These are phyloP conservation scores for Agriopis leucophaearia DNA, from an alignment of 2,888 invertebrate genomes.

Conservation along the genomic window DNA sequence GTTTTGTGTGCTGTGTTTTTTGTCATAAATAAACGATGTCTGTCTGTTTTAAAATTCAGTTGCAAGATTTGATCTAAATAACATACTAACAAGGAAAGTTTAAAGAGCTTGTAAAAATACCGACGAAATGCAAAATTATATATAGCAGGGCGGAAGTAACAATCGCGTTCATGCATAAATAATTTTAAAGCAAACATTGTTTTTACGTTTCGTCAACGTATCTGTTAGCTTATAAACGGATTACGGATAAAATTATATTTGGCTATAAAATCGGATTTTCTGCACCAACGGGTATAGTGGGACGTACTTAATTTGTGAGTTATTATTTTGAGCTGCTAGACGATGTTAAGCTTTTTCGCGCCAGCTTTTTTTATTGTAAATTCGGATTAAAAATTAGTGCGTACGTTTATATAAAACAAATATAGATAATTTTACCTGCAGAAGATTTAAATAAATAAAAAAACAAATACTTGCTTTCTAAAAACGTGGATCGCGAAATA, in stretches of 20 bases:
- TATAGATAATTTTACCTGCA: not conserved
- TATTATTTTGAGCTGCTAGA: slow-evolving; percentile 27
- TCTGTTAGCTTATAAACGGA: slow-evolving; percentile 26
- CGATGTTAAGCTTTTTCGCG: slow-evolving; percentile 23
- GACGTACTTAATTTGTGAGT: slow-evolving; percentile 22
- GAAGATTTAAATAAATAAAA: no score
- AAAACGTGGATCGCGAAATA: no score
- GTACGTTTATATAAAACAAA: not conserved
- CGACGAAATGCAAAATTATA: not conserved
- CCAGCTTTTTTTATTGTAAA: not conserved
- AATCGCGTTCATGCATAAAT: not conserved
- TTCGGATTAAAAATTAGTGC: slow-evolving; percentile 5
- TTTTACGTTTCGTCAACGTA: slow-evolving; percentile 14
- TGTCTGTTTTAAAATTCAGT: no score
- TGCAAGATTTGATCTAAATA: no score
- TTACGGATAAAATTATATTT: slow-evolving; percentile 37
- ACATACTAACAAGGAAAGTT: not conserved
- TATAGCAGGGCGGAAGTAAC: not conserved
- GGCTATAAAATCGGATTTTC: slow-evolving; percentile 34
- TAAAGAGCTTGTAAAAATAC: no score
- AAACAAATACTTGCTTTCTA: no score
- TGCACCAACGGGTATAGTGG: slow-evolving; percentile 18
- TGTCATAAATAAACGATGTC: no score
- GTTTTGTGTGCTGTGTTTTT: no score
- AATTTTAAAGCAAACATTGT: slow-evolving; percentile 15